Percentiles rank a stretch among this genome's conserved stretches.
Evolutionary conservation across 2,888 invertebrate genomes (phyloP).

Genomic region (Clunio marinus): DNA sequence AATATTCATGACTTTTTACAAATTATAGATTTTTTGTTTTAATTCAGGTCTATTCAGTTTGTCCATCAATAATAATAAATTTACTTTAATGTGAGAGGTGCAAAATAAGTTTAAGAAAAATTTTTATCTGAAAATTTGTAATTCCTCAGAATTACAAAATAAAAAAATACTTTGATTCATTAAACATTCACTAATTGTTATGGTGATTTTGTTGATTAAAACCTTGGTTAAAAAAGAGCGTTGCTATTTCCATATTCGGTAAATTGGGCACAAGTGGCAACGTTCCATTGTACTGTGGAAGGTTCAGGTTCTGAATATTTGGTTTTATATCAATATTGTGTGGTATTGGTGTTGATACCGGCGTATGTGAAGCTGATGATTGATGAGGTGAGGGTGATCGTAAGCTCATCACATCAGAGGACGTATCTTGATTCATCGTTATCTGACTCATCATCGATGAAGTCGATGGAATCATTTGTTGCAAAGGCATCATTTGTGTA

Average conservation of each 20-base stretch:
- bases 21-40: no score
- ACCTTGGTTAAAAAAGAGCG: constrained; percentile 32
- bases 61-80: no score
- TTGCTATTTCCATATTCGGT: not conserved
- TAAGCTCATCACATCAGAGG: not conserved
- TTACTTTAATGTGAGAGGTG: no score
- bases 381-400: constrained; percentile 32
- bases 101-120: no score
- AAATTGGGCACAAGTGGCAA: not conserved
- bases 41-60: no score
- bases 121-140: no score
- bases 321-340: constrained; percentile 27
- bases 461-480: not conserved
- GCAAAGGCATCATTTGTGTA: constrained; percentile 7
- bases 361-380: constrained; percentile 5
- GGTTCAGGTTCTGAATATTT: constrained; percentile 30
- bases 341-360: not conserved
- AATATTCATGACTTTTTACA: no score
- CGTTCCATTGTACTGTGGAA: constrained; percentile 23
- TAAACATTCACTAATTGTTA: not conserved
- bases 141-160: no score
- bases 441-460: not conserved
- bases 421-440: not conserved
- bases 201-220: constrained; percentile 27
- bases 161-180: not conserved